Percentiles rank a stretch among this genome's conserved stretches.
These are phyloP conservation scores for Bedellia somnulentella DNA, from an alignment of 2,888 invertebrate species.

Conservation along the genomic window DNA sequence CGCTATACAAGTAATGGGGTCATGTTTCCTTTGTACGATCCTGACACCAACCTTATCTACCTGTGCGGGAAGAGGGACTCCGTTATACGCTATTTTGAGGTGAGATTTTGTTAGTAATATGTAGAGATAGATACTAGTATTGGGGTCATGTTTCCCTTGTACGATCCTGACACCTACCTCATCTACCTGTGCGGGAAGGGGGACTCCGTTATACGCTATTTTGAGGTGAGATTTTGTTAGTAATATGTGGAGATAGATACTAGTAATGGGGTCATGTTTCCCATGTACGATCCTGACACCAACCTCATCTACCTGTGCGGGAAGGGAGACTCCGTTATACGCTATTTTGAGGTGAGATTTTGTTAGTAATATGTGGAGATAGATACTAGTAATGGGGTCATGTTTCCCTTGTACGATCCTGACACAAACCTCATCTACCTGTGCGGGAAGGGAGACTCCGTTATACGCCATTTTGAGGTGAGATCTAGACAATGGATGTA, in stretches of 20 bases:
- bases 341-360: conserved; percentile 64
- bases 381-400: conserved; percentile 94
- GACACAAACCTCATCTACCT: conserved; percentile 93
- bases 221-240: conserved; percentile 69
- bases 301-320: conserved; percentile 84
- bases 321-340: conserved; percentile 89
- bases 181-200: conserved; percentile 97
- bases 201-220: conserved; percentile 95
- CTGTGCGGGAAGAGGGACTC: conserved; percentile 98
- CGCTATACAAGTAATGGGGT: conserved; percentile 96
- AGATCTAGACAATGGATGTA: too few species aligned
- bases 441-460: conserved; percentile 98
- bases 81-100: conserved; percentile 91
- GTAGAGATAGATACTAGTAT: conserved; percentile 93
- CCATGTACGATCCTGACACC: conserved; percentile 84
- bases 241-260: conserved; percentile 81
- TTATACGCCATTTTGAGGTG: conserved; percentile 91
- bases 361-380: too few species aligned
- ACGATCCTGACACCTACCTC: conserved; percentile 94
- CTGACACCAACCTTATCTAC: conserved; percentile 92
- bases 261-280: conserved; percentile 88
- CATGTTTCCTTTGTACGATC: conserved; percentile 96
- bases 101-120: too few species aligned
- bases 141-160: conserved; percentile 95
- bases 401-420: conserved; percentile 97